phyloP scores from a whole-genome alignment of 2,113 vertebrate species.

The Calidris pugnax region DNA sequence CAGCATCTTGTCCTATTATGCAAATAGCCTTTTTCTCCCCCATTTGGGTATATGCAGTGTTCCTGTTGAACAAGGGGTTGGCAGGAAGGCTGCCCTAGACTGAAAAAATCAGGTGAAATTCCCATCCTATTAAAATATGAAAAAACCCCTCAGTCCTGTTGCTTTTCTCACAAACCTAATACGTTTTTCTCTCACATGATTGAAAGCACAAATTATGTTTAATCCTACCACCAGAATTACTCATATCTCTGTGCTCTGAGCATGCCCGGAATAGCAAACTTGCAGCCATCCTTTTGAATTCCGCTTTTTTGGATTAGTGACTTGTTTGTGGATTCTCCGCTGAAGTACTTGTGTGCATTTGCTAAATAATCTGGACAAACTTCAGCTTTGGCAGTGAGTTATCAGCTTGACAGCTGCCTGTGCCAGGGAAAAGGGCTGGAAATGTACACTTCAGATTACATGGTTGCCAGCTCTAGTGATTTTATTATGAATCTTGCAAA shows the following conservation, averaged over 20 bases:
- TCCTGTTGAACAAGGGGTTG: background rate
- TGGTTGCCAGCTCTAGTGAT: background rate
- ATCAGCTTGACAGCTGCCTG: background rate
- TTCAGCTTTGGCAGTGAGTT: background rate
- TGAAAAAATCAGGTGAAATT: background rate
- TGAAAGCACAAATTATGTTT: slow-evolving; percentile 13
- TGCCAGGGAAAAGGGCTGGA: background rate
- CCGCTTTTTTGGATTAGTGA: background rate
- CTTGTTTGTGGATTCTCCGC: slow-evolving; percentile 6
- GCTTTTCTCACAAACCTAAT: background rate
- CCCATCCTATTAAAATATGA: background rate
- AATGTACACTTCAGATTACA: background rate
- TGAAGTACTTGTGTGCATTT: background rate
- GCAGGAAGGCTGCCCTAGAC: background rate
- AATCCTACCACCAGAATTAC: background rate
- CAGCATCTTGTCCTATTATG: background rate
- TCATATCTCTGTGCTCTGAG: background rate
- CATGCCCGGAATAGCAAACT: background rate
- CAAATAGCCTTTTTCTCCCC: background rate
- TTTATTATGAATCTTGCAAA: background rate
- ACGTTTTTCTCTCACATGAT: background rate
- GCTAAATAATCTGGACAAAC: slow-evolving; percentile 41
- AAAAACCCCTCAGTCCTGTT: background rate
- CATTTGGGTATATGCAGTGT: rapidly evolving
- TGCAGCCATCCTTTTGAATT: background rate